Percentiles rank a stretch among this genome's conserved stretches.
Evolutionary conservation across 2,113 vertebrate genomes (phyloP).

Genomic region (Tachysurus fulvidraco): DNA sequence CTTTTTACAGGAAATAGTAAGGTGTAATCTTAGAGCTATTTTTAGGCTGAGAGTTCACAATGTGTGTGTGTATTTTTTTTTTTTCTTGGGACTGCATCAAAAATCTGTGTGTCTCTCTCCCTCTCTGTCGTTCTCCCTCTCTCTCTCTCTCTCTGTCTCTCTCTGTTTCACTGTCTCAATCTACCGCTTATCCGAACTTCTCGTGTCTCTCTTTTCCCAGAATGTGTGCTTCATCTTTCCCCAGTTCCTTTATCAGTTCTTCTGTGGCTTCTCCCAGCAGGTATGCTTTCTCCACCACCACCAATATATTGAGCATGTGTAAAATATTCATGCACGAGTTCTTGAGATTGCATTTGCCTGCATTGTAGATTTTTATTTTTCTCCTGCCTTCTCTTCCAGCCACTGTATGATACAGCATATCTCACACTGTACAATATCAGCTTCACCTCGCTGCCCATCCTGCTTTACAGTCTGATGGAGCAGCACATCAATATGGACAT

Average conservation of each 20-base stretch:
- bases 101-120: slow-evolving; percentile 16
- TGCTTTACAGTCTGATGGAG: slow-evolving; percentile 93
- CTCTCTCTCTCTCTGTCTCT: too few relatives aligned
- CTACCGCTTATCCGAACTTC: too few relatives aligned
- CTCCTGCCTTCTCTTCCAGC: slow-evolving; percentile 69
- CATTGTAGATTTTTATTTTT: slow-evolving; percentile 1
- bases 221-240: slow-evolving; percentile 94
- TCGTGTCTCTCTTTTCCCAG: too few relatives aligned
- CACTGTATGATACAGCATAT: slow-evolving; percentile 95
- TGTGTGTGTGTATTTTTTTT: not conserved
- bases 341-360: not conserved
- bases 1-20: not conserved
- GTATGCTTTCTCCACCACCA: slow-evolving; percentile 66
- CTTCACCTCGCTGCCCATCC: slow-evolving; percentile 97
- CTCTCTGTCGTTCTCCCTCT: slow-evolving; percentile 48
- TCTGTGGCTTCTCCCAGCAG: slow-evolving; percentile 99
- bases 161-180: too few relatives aligned
- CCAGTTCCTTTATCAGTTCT: slow-evolving; percentile 99
- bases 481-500: slow-evolving; percentile 90
- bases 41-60: slow-evolving; percentile 32
- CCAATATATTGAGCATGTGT: not conserved
- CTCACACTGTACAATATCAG: slow-evolving; percentile 99
- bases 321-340: not conserved
- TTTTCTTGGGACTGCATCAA: slow-evolving; percentile 24
- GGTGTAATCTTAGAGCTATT: slow-evolving; percentile 24